Evolutionary conservation across 2,888 invertebrate genomes (phyloP).

Genomic region (Cephus sareptanus): DNA sequence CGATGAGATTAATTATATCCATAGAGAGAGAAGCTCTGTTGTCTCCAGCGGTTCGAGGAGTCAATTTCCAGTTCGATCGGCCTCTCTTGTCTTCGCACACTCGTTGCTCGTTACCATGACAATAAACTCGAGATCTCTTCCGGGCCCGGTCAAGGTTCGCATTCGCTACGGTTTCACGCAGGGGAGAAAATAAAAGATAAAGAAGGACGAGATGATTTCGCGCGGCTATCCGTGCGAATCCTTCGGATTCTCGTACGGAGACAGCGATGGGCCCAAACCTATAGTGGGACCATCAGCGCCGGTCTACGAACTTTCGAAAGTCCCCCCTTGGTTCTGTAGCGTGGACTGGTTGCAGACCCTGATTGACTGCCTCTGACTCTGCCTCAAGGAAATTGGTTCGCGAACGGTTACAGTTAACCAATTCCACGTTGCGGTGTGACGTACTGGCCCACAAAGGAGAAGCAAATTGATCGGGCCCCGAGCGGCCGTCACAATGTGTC

Average conservation of each 20-base stretch:
- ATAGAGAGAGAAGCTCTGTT: neutral
- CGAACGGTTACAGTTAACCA: neutral
- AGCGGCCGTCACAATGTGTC: slow-evolving; percentile 8
- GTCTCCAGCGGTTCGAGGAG: neutral
- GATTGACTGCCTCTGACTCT: neutral
- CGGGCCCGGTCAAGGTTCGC: slow-evolving; percentile 17
- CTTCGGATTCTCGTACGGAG: neutral
- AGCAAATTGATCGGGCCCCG: slow-evolving; percentile 11
- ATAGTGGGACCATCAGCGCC: neutral
- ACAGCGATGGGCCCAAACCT: neutral
- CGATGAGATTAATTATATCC: neutral
- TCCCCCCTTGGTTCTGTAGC: neutral
- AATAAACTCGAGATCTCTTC: neutral
- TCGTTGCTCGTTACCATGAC: neutral
- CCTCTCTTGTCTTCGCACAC: neutral
- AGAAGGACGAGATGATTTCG: neutral
- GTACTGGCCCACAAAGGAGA: slow-evolving; percentile 1
- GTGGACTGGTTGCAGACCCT: neutral
- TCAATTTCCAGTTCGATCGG: neutral
- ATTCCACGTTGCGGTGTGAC: neutral
- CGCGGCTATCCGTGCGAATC: neutral
- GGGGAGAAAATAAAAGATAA: neutral
- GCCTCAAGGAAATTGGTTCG: neutral
- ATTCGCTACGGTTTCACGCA: neutral
- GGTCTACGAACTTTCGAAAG: neutral